These are phyloP conservation scores for Glossosoma conforme DNA, from an alignment of 1,140 invertebrate species.

Conservation along the genomic window DNA sequence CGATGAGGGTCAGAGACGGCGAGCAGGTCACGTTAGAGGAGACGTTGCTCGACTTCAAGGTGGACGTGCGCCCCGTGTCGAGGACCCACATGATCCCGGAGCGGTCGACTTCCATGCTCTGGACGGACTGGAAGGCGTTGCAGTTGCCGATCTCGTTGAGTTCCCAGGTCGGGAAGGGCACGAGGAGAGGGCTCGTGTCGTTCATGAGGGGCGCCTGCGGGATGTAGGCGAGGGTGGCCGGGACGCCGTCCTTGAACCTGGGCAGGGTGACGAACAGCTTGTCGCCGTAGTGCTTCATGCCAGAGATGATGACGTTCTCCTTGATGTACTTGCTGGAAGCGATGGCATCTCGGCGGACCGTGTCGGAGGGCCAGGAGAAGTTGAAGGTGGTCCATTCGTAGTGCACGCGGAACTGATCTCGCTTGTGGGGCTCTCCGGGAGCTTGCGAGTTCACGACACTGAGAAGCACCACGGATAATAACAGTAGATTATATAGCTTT, in stretches of 20 bases:
- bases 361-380: conserved; percentile 44
- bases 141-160: conserved; percentile 60
- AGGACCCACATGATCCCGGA: conserved; percentile 66
- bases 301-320: conserved; percentile 57
- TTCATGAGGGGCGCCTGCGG: conserved; percentile 43
- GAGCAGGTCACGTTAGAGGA: conserved; percentile 46
- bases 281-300: conserved; percentile 58
- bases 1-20: conserved; percentile 61
- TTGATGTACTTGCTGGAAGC: conserved; percentile 51
- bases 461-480: conserved; percentile 1
- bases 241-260: conserved; percentile 59
- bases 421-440: conserved; percentile 33
- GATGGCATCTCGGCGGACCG: conserved; percentile 41
- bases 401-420: conserved; percentile 47
- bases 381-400: conserved; percentile 50
- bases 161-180: conserved; percentile 63
- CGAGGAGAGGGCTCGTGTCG: conserved; percentile 54
- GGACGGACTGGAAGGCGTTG: conserved; percentile 61
- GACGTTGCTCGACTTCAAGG: conserved; percentile 43
- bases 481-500: background rate
- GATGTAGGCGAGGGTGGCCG: conserved; percentile 60
- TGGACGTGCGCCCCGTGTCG: conserved; percentile 57
- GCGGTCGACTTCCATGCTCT: conserved; percentile 65
- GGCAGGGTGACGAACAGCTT: conserved; percentile 61
- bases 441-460: conserved; percentile 14